Percentiles rank a stretch among this genome's conserved stretches.
phyloP scores from a whole-genome alignment of 2,113 vertebrate species.

The Entomyzon cyanotis region DNA sequence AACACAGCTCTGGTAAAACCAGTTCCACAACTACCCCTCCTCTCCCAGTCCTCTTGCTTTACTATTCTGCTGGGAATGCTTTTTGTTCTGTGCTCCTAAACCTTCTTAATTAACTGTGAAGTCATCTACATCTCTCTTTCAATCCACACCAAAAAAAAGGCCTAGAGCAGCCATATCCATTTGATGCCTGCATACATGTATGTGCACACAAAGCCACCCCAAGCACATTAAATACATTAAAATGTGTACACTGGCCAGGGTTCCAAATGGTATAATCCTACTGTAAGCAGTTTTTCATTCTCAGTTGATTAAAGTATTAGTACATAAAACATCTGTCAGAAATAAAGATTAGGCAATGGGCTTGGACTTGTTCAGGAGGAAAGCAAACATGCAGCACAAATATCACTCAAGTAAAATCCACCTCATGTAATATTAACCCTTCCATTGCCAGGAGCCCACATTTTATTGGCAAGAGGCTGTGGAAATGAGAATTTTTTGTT shows the following conservation, averaged over 20 bases:
- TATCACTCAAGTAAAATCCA: background rate
- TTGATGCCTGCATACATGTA: background rate
- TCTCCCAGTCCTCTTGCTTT: background rate
- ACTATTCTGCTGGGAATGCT: accelerated
- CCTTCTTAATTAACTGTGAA: background rate
- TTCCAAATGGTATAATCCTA: conserved; percentile 10
- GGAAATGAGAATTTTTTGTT: background rate
- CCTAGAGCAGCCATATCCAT: background rate
- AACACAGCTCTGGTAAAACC: background rate
- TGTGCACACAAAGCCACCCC: background rate
- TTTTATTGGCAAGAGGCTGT: background rate
- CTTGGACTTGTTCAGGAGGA: background rate
- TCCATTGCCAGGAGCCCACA: background rate
- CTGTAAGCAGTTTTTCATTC: conserved; percentile 19
- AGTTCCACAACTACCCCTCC: background rate
- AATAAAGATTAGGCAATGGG: conserved; percentile 48
- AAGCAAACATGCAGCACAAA: conserved; percentile 39
- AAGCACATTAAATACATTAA: background rate
- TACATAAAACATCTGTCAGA: conserved; percentile 59
- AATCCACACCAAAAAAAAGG: background rate
- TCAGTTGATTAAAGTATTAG: conserved; percentile 56
- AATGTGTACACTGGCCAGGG: background rate
- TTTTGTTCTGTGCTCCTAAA: background rate
- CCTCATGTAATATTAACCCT: conserved; percentile 3
- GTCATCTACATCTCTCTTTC: background rate